phyloP scores from a whole-genome alignment of 2,888 invertebrate species.

The Campoplex nolae region DNA sequence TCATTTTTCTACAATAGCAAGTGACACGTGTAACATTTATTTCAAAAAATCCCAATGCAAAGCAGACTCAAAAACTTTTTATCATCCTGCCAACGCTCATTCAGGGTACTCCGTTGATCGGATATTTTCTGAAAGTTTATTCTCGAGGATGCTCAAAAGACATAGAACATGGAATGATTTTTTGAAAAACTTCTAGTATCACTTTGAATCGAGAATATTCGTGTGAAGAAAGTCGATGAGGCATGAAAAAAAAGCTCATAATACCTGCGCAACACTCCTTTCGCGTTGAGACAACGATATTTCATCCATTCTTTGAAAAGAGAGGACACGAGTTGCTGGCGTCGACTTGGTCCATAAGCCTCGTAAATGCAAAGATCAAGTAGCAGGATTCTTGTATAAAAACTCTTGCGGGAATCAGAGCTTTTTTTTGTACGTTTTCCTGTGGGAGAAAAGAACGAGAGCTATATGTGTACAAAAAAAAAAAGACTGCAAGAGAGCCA shows the following conservation, averaged over 20 bases:
- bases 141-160: not conserved
- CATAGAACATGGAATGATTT: not conserved
- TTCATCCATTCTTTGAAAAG: conserved; percentile 76
- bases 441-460: conserved; percentile 34
- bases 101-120: not conserved
- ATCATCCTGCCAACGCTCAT: not conserved
- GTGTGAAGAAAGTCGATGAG: conserved; percentile 8
- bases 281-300: conserved; percentile 79
- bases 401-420: conserved; percentile 28
- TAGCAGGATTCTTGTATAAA: conserved; percentile 24
- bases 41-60: not conserved
- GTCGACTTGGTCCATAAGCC: conserved; percentile 31
- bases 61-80: not conserved
- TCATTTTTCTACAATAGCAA: not conserved
- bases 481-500: conserved; percentile 48
- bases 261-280: conserved; percentile 56
- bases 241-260: conserved; percentile 43
- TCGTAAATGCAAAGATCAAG: conserved; percentile 68
- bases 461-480: conserved; percentile 43
- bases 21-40: conserved; percentile 14
- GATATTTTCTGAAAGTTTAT: not conserved
- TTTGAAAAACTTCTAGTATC: not conserved
- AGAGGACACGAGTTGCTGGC: conserved; percentile 52
- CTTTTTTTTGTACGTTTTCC: conserved; percentile 52
- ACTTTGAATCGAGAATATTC: not conserved